Evolutionary conservation across 2,113 vertebrate species (phyloP).

Genomic region (Suncus etruscus): DNA sequence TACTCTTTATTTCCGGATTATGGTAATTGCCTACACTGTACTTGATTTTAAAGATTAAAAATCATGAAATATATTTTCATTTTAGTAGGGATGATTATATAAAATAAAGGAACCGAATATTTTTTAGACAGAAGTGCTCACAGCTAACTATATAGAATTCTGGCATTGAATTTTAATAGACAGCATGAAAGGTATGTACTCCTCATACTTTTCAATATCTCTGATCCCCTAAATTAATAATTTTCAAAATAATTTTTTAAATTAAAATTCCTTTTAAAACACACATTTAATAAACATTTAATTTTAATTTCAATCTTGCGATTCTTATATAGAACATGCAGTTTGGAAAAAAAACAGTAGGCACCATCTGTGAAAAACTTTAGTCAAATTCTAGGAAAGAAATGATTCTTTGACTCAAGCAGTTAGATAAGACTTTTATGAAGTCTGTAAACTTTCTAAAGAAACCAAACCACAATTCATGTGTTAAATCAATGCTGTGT

Average conservation of each 20-base stretch:
- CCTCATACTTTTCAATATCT: too few relatives aligned
- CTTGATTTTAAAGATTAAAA: neutral
- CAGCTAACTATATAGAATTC: too few relatives aligned
- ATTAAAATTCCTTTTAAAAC: neutral
- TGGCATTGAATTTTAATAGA: neutral
- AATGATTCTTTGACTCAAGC: neutral
- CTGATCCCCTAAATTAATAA: too few relatives aligned
- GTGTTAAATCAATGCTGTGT: neutral
- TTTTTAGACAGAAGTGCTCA: slow-evolving; percentile 17
- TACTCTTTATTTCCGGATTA: neutral
- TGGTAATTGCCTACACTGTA: too few relatives aligned
- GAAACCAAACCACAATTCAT: neutral
- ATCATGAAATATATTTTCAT: neutral
- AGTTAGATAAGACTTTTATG: neutral
- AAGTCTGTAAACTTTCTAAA: neutral
- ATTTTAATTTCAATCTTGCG: neutral
- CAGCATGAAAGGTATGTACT: too few relatives aligned
- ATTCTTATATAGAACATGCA: neutral
- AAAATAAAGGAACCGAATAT: neutral
- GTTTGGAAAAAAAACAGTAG: neutral
- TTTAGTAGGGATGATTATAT: neutral
- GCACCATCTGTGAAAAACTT: neutral
- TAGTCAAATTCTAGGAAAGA: neutral
- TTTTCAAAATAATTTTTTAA: neutral
- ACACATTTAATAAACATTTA: neutral